These are phyloP conservation scores for Scaptodrosophila latifasciaeformis DNA, from an alignment of 2,888 invertebrate species.

Conservation along the genomic window DNA sequence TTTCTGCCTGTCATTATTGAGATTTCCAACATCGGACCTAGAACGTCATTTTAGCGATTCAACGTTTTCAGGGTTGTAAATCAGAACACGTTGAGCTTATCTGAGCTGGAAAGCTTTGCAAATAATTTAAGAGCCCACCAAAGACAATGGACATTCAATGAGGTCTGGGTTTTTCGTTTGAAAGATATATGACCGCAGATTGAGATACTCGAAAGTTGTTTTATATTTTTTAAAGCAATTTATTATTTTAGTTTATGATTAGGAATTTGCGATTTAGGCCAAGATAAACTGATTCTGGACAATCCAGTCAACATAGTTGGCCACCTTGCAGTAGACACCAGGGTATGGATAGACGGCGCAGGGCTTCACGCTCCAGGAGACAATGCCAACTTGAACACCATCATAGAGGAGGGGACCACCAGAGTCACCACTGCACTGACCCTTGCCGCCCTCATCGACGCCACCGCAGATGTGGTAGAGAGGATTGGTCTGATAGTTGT, in stretches of 20 bases:
- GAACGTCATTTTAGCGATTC: too few relatives aligned
- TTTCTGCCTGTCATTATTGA: too few relatives aligned
- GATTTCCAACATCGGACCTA: too few relatives aligned
- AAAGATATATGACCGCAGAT: too few relatives aligned
- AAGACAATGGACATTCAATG: too few relatives aligned
- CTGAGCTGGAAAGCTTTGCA: too few relatives aligned
- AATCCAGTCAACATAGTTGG: conserved; percentile 71
- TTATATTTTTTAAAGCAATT: not conserved
- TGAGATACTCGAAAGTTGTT: too few relatives aligned
- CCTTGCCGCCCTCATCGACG: conserved; percentile 63
- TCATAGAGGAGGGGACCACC: conserved; percentile 70
- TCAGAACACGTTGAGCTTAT: too few relatives aligned
- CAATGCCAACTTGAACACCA: conserved; percentile 73
- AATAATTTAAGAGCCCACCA: too few relatives aligned
- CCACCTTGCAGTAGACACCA: conserved; percentile 75
- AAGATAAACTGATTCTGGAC: conserved; percentile 42
- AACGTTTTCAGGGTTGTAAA: too few relatives aligned
- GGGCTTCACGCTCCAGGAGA: conserved; percentile 76
- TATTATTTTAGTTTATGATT: too few relatives aligned
- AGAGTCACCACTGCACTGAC: conserved; percentile 72
- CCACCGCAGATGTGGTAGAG: conserved; percentile 74
- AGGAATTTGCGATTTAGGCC: conserved; percentile 32
- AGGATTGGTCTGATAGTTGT: conserved; percentile 52
- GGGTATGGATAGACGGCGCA: conserved; percentile 74
- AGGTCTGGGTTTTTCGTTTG: too few relatives aligned